Base-by-base conservation (phyloP, 2,113 vertebrate species). In the Litocranius walleri region DNA sequence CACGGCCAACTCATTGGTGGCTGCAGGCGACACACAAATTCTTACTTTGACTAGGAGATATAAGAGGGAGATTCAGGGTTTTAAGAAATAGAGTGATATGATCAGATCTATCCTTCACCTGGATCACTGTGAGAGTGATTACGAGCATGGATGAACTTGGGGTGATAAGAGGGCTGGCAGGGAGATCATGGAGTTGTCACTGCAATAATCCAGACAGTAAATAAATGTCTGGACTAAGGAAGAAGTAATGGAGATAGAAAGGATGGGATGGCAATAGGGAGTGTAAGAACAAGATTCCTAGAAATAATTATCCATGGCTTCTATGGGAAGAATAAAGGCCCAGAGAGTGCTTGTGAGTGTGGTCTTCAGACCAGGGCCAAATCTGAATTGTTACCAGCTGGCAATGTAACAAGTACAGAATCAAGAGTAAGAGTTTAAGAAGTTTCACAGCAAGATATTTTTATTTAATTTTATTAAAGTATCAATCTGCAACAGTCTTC, bases 1-100 rank as follows among this genome's bases (percentile, higher is more conserved):
- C 13, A 15, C 1, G 3, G 7, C 6, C 5, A 54, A 48, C 3
- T 56, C 43, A 12, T 74, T 2, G 2, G 17, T 56, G 7, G 16
- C 30, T 54, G 61, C 87, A 83, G 11, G 9, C 13, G 12, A 9
- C 19, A 4, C 7, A 74, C 52, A 21, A 54, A 81, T 29, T 61
- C 59, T 50, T 40, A 40, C 12, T 50, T 45, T 88, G 62, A 12
- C 36, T 16, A 43, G 15, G 50, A 86, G 6, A 80, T 59, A 50
- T 36, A 33, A 36, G 21, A 33, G 30, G 15, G 36, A 59, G 11
- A 25, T 67, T 6, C 19, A 15, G 43, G 12, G 17, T 91, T 61
- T 74, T 17, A 54, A 91, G 81, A 9, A 50, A 19, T 2, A 21
- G 27, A 59, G 21, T 11, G 50, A 23, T 23, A 6, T 25, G 11